These are phyloP conservation scores for Intellagama lesueurii DNA, from an alignment of 2,797 vertebrate species.

Conservation along the genomic window DNA sequence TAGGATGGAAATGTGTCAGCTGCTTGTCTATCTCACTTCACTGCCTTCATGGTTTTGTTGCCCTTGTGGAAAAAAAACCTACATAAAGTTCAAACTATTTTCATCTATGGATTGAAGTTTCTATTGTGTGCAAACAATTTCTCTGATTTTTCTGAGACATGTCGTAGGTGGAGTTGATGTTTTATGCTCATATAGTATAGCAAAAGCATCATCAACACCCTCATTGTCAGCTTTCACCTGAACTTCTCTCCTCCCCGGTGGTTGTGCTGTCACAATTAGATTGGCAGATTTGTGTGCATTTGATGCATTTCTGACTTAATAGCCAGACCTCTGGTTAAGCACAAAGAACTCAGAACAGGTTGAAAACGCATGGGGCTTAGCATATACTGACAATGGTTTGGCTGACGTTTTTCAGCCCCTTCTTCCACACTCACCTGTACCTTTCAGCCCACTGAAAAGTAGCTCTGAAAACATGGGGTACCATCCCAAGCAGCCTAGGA, in stretches of 20 bases:
- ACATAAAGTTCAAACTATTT: neutral
- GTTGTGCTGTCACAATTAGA: neutral
- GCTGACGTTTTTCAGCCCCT: neutral
- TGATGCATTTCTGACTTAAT: neutral
- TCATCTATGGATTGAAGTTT: neutral
- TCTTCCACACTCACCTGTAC: too few relatives aligned
- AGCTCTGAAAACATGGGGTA: too few relatives aligned
- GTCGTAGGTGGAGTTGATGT: neutral
- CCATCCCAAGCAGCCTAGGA: too few relatives aligned
- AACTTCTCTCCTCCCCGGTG: neutral
- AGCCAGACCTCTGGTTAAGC: neutral
- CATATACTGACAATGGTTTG: neutral
- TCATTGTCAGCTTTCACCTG: neutral
- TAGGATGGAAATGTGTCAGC: neutral
- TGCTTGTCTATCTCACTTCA: neutral
- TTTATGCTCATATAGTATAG: neutral
- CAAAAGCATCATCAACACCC: neutral
- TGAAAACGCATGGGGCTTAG: neutral
- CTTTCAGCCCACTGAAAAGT: too few relatives aligned
- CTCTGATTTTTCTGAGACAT: neutral
- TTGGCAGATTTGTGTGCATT: neutral
- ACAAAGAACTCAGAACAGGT: neutral
- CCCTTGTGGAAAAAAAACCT: neutral
- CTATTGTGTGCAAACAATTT: neutral
- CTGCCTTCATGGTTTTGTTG: neutral